A percentile compares a stretch with the other conserved stretches of the same genome.
Conservation (phyloP, 1,140 invertebrate species). For the Mylabris phalerata region DNA sequence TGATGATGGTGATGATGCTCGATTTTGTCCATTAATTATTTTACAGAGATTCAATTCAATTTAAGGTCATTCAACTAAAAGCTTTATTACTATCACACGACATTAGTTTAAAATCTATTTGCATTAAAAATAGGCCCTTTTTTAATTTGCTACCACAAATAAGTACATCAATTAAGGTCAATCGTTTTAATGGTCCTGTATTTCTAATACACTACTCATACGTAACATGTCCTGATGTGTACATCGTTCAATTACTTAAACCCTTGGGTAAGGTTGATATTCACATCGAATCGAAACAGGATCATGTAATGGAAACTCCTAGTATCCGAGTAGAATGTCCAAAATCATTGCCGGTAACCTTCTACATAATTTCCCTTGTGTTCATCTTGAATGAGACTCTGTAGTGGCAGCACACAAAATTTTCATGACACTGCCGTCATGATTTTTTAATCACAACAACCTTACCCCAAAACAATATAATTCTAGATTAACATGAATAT, state of each 20-base stretch:
- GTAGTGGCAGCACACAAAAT: conserved; percentile 7
- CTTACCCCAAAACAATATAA: no score
- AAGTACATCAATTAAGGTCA: no score
- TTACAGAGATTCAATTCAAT: no score
- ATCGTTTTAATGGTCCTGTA: no score
- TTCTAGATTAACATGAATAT: no score
- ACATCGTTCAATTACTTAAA: conserved; percentile 13
- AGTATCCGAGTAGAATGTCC: conserved; percentile 14
- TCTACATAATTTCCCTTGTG: conserved; percentile 23
- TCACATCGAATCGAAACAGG: background rate
- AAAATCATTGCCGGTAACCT: conserved; percentile 18
- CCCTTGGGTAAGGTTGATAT: background rate
- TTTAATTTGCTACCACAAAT: no score
- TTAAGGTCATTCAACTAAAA: no score
- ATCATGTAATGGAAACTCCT: conserved; percentile 9
- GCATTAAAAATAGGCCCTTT: no score
- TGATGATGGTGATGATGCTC: no score
- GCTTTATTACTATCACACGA: no score
- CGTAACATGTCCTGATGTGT: conserved; percentile 7
- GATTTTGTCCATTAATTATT: no score
- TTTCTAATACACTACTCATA: background rate
- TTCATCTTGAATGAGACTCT: conserved; percentile 4
- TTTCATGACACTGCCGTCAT: conserved; percentile 7
- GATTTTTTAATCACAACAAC: conserved; percentile 5
- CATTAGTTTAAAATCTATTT: no score